These are phyloP conservation scores for Philonicus albiceps DNA, from an alignment of 2,888 invertebrate species.

Conservation along the genomic window DNA sequence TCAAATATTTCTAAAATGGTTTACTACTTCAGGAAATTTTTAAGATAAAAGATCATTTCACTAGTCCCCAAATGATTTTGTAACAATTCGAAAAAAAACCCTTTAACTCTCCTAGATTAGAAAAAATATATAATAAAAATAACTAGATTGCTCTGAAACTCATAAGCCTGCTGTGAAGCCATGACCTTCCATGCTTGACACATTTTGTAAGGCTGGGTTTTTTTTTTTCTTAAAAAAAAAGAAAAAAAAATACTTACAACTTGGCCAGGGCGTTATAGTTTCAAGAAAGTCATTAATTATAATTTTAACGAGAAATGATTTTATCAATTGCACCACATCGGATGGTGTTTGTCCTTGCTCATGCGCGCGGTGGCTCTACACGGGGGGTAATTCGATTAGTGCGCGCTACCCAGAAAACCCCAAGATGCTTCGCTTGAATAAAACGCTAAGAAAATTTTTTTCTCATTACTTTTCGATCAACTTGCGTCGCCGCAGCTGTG, in stretches of 20 bases:
- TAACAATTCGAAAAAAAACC: neutral
- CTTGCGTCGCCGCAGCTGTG: neutral
- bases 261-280: neutral
- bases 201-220: neutral
- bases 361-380: neutral
- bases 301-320: neutral
- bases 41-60: neutral
- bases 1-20: neutral
- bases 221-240: neutral
- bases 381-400: conserved; percentile 14
- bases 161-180: neutral
- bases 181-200: neutral
- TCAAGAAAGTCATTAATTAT: neutral
- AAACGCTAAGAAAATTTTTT: neutral
- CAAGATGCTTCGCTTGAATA: neutral
- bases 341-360: neutral
- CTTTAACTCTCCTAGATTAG: neutral
- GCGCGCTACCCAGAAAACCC: neutral
- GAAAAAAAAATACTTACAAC: neutral
- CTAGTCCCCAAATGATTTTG: neutral
- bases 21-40: neutral
- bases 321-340: neutral
- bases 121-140: neutral
- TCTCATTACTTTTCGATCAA: neutral
- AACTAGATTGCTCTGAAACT: neutral